Evolutionary conservation across 2,888 invertebrate genomes (phyloP), one percentile per base, ranked within the genome.

Genomic region (Meiosimyza platycephala): DNA sequence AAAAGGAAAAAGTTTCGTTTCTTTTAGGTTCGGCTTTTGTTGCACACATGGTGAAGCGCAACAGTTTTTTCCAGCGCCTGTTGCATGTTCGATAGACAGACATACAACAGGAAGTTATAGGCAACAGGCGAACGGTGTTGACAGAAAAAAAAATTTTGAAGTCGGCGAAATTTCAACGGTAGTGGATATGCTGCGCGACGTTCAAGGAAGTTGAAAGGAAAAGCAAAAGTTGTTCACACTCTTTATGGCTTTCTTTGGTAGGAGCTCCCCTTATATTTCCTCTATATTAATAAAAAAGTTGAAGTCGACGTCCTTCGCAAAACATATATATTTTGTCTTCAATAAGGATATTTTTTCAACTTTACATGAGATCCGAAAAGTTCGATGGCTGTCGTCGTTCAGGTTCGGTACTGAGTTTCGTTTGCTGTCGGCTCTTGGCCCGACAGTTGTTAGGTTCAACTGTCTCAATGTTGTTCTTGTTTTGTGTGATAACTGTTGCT

Each of bases 1-100:
- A 47, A 62, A 13, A 22, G 2, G 16, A 40, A 57, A 57, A n/a
- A 13, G 22, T 16, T 67, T 54, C 64, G 13, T 64, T n/a, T n/a
- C 15, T 40, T 60, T 54, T 4, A 16, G 62, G 55, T 64, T 71
- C 55, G 63, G 65, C 66, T 59, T 54, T 54, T 51, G 16, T 62
- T 70, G 69, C 60, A 69, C 57, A 33, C 59, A 51, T 11, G 22
- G 28, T 50, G 66, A 75, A 76, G 76, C 75, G 79, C 79, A 79
- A 79, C 77, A 79, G 78, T 78, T 78, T 69, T 55, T 60, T 40
- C 72, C 74, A 75, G 72, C 75, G 84, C 82, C 85, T 83, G 83
- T 84, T 85, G 85, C 83, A 83, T 80, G 76, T 72, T 71, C 65
- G 75, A 76, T 62, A 68, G 66, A 54, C 75, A 76, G 74, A 68